These are phyloP conservation scores for Drosophila sturtevanti DNA, from an alignment of 1,140 invertebrate genomes.

Conservation along the genomic window DNA sequence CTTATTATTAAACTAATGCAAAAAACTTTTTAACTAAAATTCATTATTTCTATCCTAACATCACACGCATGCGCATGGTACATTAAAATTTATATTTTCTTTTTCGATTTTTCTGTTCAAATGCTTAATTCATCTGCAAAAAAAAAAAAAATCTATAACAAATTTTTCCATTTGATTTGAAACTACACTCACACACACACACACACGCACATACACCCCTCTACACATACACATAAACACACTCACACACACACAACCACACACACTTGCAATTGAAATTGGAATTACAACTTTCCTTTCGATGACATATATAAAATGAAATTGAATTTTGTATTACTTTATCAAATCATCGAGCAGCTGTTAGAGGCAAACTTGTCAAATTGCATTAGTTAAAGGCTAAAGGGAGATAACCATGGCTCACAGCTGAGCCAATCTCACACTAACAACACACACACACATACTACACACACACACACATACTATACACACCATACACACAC, in stretches of 20 bases:
- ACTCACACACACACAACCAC: constrained; percentile 29
- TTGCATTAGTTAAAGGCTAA: constrained; percentile 37
- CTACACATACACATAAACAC: constrained; percentile 23
- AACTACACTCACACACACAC: constrained; percentile 12
- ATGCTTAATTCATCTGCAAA: constrained; percentile 74
- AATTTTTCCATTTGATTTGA: constrained; percentile 57
- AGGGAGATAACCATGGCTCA: constrained; percentile 43
- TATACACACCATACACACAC: too few relatives aligned
- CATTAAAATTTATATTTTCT: constrained; percentile 50
- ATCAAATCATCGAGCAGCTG: constrained; percentile 7
- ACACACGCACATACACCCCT: constrained; percentile 12
- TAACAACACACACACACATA: not conserved
- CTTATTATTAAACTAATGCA: constrained; percentile 65
- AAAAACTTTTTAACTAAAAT: constrained; percentile 74
- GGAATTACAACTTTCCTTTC: constrained; percentile 32
- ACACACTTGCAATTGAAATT: constrained; percentile 42
- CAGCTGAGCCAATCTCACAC: constrained; percentile 37
- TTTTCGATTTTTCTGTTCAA: constrained; percentile 42
- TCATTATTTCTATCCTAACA: constrained; percentile 82
- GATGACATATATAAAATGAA: constrained; percentile 16
- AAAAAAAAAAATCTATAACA: constrained; percentile 32
- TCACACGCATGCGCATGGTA: constrained; percentile 83
- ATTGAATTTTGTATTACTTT: constrained; percentile 35
- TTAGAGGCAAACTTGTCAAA: constrained; percentile 34
- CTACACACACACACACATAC: not conserved